Base-by-base conservation (phyloP, 2,113 vertebrate genomes). In the Alethe diademata region DNA sequence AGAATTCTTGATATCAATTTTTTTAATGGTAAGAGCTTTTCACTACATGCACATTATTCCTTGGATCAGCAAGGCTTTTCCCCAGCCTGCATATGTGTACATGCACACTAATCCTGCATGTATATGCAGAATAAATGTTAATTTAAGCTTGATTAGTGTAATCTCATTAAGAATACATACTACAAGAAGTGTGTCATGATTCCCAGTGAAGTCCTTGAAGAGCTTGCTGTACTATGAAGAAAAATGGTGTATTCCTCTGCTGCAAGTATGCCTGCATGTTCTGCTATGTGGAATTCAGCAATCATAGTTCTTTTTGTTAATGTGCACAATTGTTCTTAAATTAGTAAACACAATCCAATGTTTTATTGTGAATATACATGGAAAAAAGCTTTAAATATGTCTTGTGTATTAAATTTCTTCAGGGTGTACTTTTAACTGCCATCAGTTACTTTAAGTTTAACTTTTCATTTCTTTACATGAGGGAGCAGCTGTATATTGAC, bases 111-210 rank as follows among this genome's bases (percentile, higher is more conserved):
- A 64, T 94, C 83, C 82, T 86, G 45, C 28, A 15, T 28, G 60
- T 64, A 45, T 53, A 76, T 31, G 22, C 8, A 24, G 25, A 69
- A 57, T 57, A 74, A 89, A 81, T 92, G 66, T 78, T 95, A 81
- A 86, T 93, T 96, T 92, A 87, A 92, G 72, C 10, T 93, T 42
- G 70, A 73, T 94, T 79, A 92, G 75, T 54, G 66, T 85, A 87
- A 93, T 83, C 84, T 93, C 83, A 86, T 88, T 67, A 81, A 86
- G 96, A 93, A 79, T 90, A 96, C 92, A 94, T 88, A 78, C 51
- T 76, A n/a, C 73, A 43, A 35, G 73, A 78, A 83, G 35, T 51
- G 66, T 64, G 57, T 50, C 35, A 7, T 84, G 90, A 94, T 65
- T 94, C 70, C 53, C 23, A 67, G 75, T 76, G 84, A 94, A 96